Evolutionary conservation across 2,113 vertebrate species (phyloP), one percentile per base, ranked within the genome.

Genomic region (Pseudolaguvia tuberculata): DNA sequence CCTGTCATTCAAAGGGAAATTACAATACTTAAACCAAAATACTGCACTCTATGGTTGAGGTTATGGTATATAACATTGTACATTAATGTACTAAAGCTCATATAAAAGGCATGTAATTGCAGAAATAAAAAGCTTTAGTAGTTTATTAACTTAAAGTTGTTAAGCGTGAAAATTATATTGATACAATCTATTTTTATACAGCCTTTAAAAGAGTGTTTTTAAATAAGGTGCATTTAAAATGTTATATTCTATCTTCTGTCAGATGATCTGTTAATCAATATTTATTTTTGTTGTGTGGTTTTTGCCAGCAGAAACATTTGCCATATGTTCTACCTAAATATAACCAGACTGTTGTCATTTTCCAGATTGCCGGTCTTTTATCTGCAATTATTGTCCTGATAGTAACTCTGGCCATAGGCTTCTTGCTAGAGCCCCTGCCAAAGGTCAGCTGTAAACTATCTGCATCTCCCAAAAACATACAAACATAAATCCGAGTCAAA

Each of bases 371-470:
- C 61, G 94, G 95, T 50, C 73, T 98, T 58, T 42, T 99, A 17
- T 98, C 96, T 14, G 92, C 95, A 29, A 0, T 95, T 42, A 90
- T 99, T 0, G 92, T 96, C 70, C 87, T 99, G 91, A 82, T 95
- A 50, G 94, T 96, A 55, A 94, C 92, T 42, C 11, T 95, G 80
- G 90, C 92, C 65, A 79, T 96, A 23, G 94, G 94, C 29, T 96
- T 92, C 83, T 92, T 99, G 2, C 86, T 99, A 66, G 90, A 89
- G 42, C 95, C 96, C 8, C 87, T 99, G 20, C 96, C 95, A 52
- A 98, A 95, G 93, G 96, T 59, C 20, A 67, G 2, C 48, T 14
- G 57, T 20, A 56, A 53, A 29, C 23, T 68, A 63, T 63, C 35
- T 21, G 27, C 20, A 48, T 31, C 10, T 13, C 5, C 1, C 4